Percentiles rank a stretch among this genome's conserved stretches.
Evolutionary conservation across 2,797 vertebrate genomes (phyloP).

Genomic region (Lepilemur septentrionalis): DNA sequence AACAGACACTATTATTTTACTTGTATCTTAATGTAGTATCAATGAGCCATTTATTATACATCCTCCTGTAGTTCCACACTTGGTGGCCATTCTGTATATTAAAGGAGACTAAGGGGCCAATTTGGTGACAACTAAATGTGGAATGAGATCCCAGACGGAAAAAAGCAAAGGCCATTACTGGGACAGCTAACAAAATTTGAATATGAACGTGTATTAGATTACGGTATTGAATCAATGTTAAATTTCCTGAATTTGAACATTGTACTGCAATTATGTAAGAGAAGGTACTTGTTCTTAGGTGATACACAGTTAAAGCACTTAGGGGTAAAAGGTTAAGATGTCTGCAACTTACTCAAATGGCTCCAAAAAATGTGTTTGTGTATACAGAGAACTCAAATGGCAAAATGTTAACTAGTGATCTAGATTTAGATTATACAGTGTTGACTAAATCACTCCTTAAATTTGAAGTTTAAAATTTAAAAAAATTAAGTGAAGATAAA

Average conservation of each 20-base stretch:
- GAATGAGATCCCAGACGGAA: not conserved
- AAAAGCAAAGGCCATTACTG: not conserved
- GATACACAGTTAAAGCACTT: slow-evolving; percentile 30
- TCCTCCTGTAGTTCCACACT: not conserved
- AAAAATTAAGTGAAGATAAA: not conserved
- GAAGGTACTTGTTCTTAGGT: not conserved
- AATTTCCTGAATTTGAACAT: slow-evolving; percentile 3
- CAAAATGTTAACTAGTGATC: slow-evolving; percentile 7
- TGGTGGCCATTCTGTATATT: not conserved
- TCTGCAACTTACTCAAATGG: not conserved
- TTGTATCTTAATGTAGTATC: not conserved
- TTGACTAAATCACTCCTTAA: not conserved
- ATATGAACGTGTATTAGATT: not conserved
- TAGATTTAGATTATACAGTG: not conserved
- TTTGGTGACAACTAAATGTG: not conserved
- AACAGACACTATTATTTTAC: not conserved
- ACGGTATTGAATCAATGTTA: not conserved
- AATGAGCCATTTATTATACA: not conserved
- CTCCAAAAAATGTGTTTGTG: not conserved
- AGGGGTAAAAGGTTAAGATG: not conserved
- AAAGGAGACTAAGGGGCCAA: not conserved
- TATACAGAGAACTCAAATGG: not conserved
- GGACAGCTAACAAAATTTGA: slow-evolving; percentile 25
- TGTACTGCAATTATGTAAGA: not conserved
- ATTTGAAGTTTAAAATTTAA: not conserved